Percentiles rank a stretch among this genome's conserved stretches.
phyloP scores from a whole-genome alignment of 2,888 invertebrate genomes.

The Miltochrista miniata region DNA sequence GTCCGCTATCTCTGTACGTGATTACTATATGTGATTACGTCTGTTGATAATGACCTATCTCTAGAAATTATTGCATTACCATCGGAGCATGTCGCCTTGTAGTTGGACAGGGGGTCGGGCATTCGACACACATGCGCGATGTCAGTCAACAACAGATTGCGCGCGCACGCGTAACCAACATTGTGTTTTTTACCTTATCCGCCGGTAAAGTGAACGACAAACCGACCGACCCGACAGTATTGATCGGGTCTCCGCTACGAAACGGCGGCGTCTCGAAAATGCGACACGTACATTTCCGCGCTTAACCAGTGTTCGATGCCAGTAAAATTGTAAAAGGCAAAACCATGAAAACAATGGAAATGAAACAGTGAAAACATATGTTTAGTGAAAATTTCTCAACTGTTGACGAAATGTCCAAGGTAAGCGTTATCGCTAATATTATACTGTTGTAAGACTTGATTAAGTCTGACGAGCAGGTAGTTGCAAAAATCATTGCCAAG shows the following conservation, averaged over 20 bases:
- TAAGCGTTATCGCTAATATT: conserved; percentile 51
- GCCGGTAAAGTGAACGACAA: conserved; percentile 49
- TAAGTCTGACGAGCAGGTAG: conserved; percentile 55
- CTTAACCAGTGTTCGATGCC: conserved; percentile 50
- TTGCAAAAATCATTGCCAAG: conserved; percentile 56
- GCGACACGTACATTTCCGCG: conserved; percentile 59
- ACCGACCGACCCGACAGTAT: conserved; percentile 64
- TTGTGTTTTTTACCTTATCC: conserved; percentile 67
- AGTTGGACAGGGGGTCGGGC: conserved; percentile 39
- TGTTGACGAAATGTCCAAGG: conserved; percentile 75
- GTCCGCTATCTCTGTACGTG: background rate
- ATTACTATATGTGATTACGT: background rate
- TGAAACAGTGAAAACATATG: conserved; percentile 58
- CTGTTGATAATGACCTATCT: background rate
- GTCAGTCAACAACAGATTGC: conserved; percentile 75
- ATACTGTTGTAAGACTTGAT: conserved; percentile 28
- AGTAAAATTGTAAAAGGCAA: conserved; percentile 21
- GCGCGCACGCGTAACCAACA: conserved; percentile 70
- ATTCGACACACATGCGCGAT: conserved; percentile 64
- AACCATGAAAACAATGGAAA: conserved; percentile 28
- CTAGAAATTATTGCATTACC: conserved; percentile 8
- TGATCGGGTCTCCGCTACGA: conserved; percentile 75
- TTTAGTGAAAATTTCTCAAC: conserved; percentile 40
- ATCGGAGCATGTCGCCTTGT: conserved; percentile 19
- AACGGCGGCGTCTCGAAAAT: conserved; percentile 63